Evolutionary conservation across 2,797 vertebrate genomes (phyloP), one percentile per base, ranked within the genome.

Genomic region (Mormyrops attenuatus): DNA sequence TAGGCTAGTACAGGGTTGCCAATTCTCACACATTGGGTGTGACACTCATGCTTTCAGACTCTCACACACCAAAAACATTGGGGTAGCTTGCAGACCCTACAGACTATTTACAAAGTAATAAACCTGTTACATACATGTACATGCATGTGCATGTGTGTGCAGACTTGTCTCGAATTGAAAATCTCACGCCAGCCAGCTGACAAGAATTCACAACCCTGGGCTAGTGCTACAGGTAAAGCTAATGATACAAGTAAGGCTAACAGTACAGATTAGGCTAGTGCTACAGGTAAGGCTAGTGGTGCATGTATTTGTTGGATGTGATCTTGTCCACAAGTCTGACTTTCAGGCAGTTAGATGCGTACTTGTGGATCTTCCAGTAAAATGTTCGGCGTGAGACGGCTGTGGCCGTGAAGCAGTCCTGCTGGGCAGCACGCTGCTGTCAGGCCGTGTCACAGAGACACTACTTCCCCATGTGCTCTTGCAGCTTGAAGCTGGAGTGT

Each of bases 401-500:
- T 50, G 2, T n/a, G 8, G 17, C 5, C 2, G 44, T 26, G 41
- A 85, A 1, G 1, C 44, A 38, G 30, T 2, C 26, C 66, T 0
- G 26, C 66, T 30, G 66, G 66, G 66, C 3, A 0, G 66, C 3
- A 15, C 13, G 41, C 7, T 3, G n/a, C 11, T 5, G 44, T 30
- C 20, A 0, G 15, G 4, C 82, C 22, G 0, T 2, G 3, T 85
- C 8, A 13, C 5, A 0, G n/a, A 50, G 50, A 87, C 5, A 22
- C 4, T 41, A 6, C 0, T n/a, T 34, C 41, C 41, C 44, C 13
- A 2, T 69, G 44, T 30, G 50, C 26, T 13, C 52, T 9, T n/a
- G 60, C 93, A 97, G 96, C 92, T 94, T 97, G 92, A 97, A 97
- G 93, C 92, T 97, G 94, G 96, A 97, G 89, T 96, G 96, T 7